phyloP scores from a whole-genome alignment of 2,888 invertebrate species.

The Lamproptera curius region DNA sequence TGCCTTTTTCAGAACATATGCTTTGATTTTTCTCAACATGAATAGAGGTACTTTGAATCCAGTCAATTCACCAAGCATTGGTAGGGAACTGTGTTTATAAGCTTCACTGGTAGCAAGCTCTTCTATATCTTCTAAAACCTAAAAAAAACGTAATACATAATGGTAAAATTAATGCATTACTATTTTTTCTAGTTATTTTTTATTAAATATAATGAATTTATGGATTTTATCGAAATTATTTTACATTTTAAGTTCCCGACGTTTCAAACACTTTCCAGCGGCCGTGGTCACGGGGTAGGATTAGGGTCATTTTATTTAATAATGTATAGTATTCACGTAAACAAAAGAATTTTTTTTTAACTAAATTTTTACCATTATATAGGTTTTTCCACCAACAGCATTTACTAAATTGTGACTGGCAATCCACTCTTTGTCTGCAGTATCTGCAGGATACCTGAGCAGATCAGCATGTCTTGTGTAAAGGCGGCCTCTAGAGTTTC shows the following conservation, averaged over 20 bases:
- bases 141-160: conserved; percentile 21
- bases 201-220: no score
- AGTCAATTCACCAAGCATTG: conserved; percentile 82
- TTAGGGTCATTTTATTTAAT: no score
- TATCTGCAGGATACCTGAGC: conserved; percentile 87
- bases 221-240: no score
- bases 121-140: conserved; percentile 86
- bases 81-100: conserved; percentile 81
- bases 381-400: conserved; percentile 88
- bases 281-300: no score
- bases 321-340: no score
- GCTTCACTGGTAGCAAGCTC: conserved; percentile 86
- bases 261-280: no score
- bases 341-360: no score
- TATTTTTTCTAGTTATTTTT: neutral
- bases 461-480: conserved; percentile 88
- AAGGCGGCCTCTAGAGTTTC: conserved; percentile 85
- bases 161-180: conserved; percentile 1
- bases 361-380: conserved; percentile 84
- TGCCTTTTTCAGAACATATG: conserved; percentile 74
- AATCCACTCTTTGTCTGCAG: conserved; percentile 89
- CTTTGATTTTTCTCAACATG: conserved; percentile 85
- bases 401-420: conserved; percentile 86
- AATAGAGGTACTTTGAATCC: conserved; percentile 87
- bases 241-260: no score